Percentiles rank a stretch among this genome's conserved stretches.
Evolutionary conservation across 2,888 invertebrate genomes (phyloP).

Genomic region (Mesoligia furuncula): DNA sequence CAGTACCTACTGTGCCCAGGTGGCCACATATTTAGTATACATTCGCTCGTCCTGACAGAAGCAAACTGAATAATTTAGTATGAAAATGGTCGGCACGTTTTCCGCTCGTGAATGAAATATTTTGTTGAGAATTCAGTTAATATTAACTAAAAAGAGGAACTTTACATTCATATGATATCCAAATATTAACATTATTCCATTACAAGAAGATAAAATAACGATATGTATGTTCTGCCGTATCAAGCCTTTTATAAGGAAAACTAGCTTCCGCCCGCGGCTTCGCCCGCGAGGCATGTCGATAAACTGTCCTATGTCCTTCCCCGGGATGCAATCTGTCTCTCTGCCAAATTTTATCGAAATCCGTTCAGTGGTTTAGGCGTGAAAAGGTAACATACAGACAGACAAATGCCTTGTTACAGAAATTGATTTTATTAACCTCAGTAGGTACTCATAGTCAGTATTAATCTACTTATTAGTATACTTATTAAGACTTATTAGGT

Average conservation of each 20-base stretch:
- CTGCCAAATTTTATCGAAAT: too few species aligned
- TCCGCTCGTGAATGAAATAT: slow-evolving; percentile 36
- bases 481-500: not conserved
- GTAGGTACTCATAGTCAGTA: not conserved
- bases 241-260: not conserved
- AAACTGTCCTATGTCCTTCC: too few species aligned
- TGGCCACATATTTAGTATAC: slow-evolving; percentile 39
- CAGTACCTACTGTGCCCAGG: slow-evolving; percentile 29
- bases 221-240: not conserved
- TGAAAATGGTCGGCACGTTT: slow-evolving; percentile 35
- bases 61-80: slow-evolving; percentile 54
- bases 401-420: not conserved
- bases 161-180: slow-evolving; percentile 22
- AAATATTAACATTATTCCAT: slow-evolving; percentile 16
- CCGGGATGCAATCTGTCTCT: too few species aligned
- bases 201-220: not conserved
- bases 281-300: too few species aligned
- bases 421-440: not conserved
- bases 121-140: slow-evolving; percentile 35
- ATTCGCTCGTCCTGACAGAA: slow-evolving; percentile 38
- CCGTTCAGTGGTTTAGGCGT: too few species aligned
- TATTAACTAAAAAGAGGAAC: slow-evolving; percentile 20
- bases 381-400: too few species aligned
- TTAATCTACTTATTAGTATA: not conserved
- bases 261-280: too few species aligned